Evolutionary conservation across 2,113 vertebrate genomes (phyloP).

Genomic region (Potamarius usumacintae): DNA sequence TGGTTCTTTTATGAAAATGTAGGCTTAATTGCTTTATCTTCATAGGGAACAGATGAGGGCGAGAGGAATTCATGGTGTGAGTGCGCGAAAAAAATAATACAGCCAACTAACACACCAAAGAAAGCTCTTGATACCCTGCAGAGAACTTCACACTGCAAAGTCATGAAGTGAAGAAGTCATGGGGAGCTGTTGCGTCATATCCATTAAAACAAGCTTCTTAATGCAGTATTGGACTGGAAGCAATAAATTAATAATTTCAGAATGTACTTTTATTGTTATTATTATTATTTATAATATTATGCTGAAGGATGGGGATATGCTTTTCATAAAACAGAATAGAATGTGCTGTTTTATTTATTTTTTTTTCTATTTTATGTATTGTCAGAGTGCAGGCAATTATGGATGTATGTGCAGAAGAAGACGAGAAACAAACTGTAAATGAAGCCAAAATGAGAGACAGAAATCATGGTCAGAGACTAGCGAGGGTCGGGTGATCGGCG

Average conservation of each 20-base stretch:
- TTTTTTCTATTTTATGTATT: too few relatives aligned
- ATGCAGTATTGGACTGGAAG: not conserved
- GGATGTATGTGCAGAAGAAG: too few relatives aligned
- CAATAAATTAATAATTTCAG: not conserved
- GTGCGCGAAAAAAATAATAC: conserved; percentile 7
- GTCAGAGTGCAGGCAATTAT: too few relatives aligned
- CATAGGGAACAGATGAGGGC: conserved; percentile 17
- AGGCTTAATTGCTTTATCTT: not conserved
- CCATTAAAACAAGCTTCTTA: not conserved
- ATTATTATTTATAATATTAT: not conserved
- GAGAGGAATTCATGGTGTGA: not conserved
- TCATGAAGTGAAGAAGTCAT: conserved; percentile 22
- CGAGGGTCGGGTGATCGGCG: too few relatives aligned
- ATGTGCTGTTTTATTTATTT: too few relatives aligned
- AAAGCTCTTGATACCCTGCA: conserved; percentile 6
- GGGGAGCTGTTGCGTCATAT: conserved; percentile 18
- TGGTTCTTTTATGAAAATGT: not conserved
- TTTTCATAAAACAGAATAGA: not conserved
- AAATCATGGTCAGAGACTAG: too few relatives aligned
- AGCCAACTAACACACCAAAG: not conserved
- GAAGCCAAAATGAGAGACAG: too few relatives aligned
- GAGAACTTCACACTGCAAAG: conserved; percentile 31
- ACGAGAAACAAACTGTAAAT: too few relatives aligned
- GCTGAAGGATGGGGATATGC: not conserved
- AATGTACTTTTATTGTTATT: not conserved